Evolutionary conservation across 2,888 invertebrate genomes (phyloP), one percentile per base, ranked within the genome.

Genomic region (Achlya flavicornis): DNA sequence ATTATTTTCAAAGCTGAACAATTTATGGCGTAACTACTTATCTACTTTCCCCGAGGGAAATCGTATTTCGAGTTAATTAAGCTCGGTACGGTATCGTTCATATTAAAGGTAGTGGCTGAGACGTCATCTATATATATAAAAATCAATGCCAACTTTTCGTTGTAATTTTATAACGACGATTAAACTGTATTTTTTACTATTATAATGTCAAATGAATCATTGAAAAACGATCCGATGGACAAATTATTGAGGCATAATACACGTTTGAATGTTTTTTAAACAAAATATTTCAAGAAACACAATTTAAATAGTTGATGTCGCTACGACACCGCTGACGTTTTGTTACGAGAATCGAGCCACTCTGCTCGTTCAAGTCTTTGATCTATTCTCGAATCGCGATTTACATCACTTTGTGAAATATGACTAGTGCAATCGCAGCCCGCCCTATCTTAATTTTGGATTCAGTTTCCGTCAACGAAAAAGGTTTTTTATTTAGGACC

Each of bases 401-500:
- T 53, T 53, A 53, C 53, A 53, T 53, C 53, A 19, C 19, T 53
- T 53, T 53, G 1, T 16, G 19, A 53, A 41, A 41, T 10, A 19
- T 19, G 4, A 19, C n/a, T 19, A 4, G 4, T 19, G 53, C 53
- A 53, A 19, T 48, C 7, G 16, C 48, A 48, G 14, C 19, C 53
- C 53, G 14, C 19, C 53, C 53, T 43, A 14, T 60, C 41, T 60
- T 26, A 35, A 65, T 63, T 63, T 63, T 48, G 61, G 43, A 58
- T 62, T 65, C 48, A 61, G 61, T 61, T 62, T 48, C 57, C 61
- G 63, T 38, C 61, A 48, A 38, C 43, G 57, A 61, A 73, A 77
- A 78, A 75, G 74, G 75, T 76, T 68, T 77, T n/a, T 76, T 68
- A 70, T 74, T 75, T 68, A 70, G 69, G 66, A 63, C 62, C 71